Percentiles rank a stretch among this genome's conserved stretches.
Conservation (phyloP, 2,113 vertebrate genomes). For the Zosterops borbonicus region DNA sequence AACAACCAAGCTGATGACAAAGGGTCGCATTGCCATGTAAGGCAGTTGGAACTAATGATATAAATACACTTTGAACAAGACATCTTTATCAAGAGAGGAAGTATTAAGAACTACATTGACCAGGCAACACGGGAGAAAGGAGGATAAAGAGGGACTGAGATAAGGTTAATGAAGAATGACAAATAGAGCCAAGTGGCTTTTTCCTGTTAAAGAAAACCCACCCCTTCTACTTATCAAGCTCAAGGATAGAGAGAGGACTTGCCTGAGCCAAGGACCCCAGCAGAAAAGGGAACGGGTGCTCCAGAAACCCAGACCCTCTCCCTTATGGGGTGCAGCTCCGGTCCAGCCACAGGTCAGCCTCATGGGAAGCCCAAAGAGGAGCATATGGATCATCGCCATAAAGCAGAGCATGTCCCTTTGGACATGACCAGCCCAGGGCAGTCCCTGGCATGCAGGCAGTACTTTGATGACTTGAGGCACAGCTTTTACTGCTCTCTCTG, state of each 20-base stretch:
- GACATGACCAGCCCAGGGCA: background rate
- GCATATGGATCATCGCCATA: rapidly evolving
- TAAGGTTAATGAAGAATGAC: constrained; percentile 62
- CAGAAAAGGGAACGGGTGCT: background rate
- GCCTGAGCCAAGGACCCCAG: background rate
- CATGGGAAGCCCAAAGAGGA: background rate
- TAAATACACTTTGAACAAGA: constrained; percentile 51
- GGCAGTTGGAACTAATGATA: constrained; percentile 22
- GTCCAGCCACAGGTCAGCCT: background rate
- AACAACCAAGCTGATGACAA: background rate
- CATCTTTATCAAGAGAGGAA: constrained; percentile 57
- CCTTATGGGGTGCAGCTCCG: background rate
- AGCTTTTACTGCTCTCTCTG: background rate
- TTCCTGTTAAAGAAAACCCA: constrained; percentile 17
- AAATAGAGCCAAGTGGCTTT: constrained; percentile 52
- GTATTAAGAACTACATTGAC: constrained; percentile 40
- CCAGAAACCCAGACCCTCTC: background rate
- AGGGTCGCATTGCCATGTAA: constrained; percentile 11
- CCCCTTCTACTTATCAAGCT: background rate
- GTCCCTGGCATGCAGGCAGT: background rate
- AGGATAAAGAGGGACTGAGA: constrained; percentile 38
- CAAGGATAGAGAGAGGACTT: background rate
- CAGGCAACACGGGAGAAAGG: background rate
- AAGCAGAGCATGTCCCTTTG: background rate
- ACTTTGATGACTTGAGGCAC: rapidly evolving